Conservation (phyloP, 2,113 vertebrate genomes). For the Orycteropus afer region DNA sequence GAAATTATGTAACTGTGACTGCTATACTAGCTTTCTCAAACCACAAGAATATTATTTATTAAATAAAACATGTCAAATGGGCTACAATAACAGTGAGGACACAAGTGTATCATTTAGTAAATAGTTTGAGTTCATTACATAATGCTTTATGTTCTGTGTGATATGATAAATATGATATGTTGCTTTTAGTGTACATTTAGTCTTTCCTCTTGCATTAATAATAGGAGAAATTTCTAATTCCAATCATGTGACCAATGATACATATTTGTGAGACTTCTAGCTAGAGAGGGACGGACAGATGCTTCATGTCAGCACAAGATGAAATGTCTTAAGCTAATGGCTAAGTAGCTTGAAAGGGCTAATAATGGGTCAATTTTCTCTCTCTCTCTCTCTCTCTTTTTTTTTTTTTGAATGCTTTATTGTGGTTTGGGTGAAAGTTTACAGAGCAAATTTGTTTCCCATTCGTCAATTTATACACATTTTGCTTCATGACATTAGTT, state of each 20-base stretch:
- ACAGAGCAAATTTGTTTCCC: no score
- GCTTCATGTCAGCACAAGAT: not conserved
- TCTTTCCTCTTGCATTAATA: not conserved
- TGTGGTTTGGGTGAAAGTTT: no score
- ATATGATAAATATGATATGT: not conserved
- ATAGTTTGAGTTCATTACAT: conserved; percentile 38
- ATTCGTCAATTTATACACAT: no score
- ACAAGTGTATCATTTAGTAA: conserved; percentile 14
- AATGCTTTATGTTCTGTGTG: conserved; percentile 1
- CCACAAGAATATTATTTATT: not conserved
- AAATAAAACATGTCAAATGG: conserved; percentile 11
- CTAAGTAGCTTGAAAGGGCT: conserved; percentile 4
- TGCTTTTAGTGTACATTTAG: conserved; percentile 3
- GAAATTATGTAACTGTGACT: not conserved
- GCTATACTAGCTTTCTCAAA: not conserved
- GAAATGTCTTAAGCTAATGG: not conserved
- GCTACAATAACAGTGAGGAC: not conserved
- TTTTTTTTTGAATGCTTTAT: no score
- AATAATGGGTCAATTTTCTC: not conserved
- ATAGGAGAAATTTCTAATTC: conserved; percentile 10
- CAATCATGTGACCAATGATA: not conserved
- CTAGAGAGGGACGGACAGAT: not conserved
- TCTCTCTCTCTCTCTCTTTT: no score
- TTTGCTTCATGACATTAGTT: no score
- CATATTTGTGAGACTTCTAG: not conserved